A percentile compares a stretch with the other conserved stretches of the same genome.
These are phyloP conservation scores for Andinoacara biseriatus DNA, from an alignment of 2,113 vertebrate species.

Conservation along the genomic window DNA sequence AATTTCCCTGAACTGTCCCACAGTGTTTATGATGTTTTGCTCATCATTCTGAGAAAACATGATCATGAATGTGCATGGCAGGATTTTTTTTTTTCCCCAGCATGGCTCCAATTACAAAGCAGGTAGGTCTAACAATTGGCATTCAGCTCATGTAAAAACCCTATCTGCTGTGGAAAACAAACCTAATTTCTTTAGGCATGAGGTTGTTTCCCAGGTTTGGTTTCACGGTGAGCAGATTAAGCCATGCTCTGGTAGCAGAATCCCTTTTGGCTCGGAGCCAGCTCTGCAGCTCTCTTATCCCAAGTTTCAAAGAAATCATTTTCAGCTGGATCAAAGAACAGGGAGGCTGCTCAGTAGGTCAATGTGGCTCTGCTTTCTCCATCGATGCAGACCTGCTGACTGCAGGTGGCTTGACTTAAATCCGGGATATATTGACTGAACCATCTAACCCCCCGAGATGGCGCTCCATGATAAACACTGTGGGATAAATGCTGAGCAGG, in stretches of 20 bases:
- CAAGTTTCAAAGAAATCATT: conserved; percentile 47
- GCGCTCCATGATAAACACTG: conserved; percentile 9
- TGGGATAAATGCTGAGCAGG: conserved; percentile 5
- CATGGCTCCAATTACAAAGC: conserved; percentile 28
- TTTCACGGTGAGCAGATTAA: conserved; percentile 29
- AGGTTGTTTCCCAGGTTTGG: conserved; percentile 22
- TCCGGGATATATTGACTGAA: conserved; percentile 35
- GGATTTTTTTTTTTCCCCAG: conserved; percentile 60
- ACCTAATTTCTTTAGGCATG: background rate
- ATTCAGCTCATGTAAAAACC: conserved; percentile 18
- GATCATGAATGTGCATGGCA: conserved; percentile 51
- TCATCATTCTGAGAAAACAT: conserved; percentile 52
- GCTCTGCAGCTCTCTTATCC: conserved; percentile 41
- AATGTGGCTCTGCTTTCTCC: conserved; percentile 27
- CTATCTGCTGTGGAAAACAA: conserved; percentile 7
- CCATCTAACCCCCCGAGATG: background rate
- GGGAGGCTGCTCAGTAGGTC: conserved; percentile 39
- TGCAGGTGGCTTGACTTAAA: conserved; percentile 29
- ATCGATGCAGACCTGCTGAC: conserved; percentile 29
- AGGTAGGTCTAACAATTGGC: conserved; percentile 11
- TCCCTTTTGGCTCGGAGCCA: conserved; percentile 13
- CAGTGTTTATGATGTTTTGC: background rate
- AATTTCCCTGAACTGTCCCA: conserved; percentile 33
- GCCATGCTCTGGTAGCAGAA: background rate
- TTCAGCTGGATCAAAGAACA: conserved; percentile 34